These are phyloP conservation scores for Brotula barbata DNA, from an alignment of 2,797 vertebrate genomes.

Conservation along the genomic window DNA sequence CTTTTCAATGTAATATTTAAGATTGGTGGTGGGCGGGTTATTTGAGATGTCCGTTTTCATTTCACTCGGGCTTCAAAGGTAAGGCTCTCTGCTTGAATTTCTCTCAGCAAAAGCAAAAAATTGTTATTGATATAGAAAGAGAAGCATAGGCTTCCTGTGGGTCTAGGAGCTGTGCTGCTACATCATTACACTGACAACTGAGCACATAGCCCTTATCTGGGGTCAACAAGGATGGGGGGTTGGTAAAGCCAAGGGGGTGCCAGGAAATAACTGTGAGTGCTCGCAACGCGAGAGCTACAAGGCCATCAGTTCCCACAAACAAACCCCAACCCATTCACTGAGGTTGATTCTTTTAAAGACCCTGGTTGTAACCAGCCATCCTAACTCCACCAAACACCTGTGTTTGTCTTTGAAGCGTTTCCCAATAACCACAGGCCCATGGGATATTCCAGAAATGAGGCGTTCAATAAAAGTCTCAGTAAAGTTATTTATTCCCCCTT, in stretches of 20 bases:
- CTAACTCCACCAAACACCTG: conserved; percentile 76
- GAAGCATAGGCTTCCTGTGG: conserved; percentile 2
- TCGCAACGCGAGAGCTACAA: conserved; percentile 50
- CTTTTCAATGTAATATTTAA: conserved; percentile 58
- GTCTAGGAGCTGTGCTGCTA: conserved; percentile 20
- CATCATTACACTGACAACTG: conserved; percentile 49
- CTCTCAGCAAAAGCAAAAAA: conserved; percentile 19
- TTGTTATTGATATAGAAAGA: conserved; percentile 12
- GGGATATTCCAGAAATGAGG: conserved; percentile 73
- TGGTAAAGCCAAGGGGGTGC: conserved; percentile 30
- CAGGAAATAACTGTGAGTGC: conserved; percentile 41
- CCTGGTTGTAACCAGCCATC: conserved; percentile 60
- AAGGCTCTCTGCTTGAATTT: conserved; percentile 14
- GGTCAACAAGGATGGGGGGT: conserved; percentile 39
- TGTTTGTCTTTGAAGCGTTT: conserved; percentile 77
- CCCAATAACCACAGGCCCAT: conserved; percentile 68
- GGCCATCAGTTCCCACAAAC: conserved; percentile 61
- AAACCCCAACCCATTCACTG: conserved; percentile 55
- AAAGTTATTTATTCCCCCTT: conserved; percentile 78
- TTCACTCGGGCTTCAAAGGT: conserved; percentile 1
- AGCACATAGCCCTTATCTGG: conserved; percentile 34
- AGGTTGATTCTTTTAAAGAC: conserved; percentile 67
- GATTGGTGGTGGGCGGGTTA: conserved; percentile 17
- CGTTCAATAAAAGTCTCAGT: conserved; percentile 75
- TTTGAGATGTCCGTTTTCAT: conserved; percentile 38